Evolutionary conservation across 2,888 invertebrate genomes (phyloP).

Genomic region (Opisthograptis luteolata): DNA sequence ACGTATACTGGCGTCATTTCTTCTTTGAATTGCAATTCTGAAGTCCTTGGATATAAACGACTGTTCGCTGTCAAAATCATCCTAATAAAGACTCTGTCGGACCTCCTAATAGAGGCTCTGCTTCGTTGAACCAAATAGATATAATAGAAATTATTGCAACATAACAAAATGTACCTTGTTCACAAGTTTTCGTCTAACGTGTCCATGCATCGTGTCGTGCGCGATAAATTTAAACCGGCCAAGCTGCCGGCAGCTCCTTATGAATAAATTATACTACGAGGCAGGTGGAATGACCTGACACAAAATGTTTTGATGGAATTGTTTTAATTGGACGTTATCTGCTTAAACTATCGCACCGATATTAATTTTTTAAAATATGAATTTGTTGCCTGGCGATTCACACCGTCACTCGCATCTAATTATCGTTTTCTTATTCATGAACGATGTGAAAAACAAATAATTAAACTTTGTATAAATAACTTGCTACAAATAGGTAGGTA

Average conservation of each 20-base stretch:
- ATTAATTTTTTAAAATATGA: constrained; percentile 74
- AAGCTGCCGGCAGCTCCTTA: constrained; percentile 64
- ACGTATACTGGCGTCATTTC: no score
- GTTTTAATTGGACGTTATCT: constrained; percentile 83
- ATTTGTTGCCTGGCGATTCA: constrained; percentile 70
- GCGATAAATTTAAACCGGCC: constrained; percentile 44
- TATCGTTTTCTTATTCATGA: constrained; percentile 38
- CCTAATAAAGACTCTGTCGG: no score
- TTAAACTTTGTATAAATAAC: not conserved
- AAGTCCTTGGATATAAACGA: no score
- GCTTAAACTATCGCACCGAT: constrained; percentile 69
- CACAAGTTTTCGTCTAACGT: constrained; percentile 30
- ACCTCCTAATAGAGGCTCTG: no score
- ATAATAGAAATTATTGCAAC: not conserved
- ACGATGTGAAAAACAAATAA: constrained; percentile 14
- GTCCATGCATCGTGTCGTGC: constrained; percentile 25
- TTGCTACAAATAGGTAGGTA: no score
- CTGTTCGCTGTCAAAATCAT: no score
- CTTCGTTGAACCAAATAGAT: no score
- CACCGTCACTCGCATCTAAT: constrained; percentile 68
- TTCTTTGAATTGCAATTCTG: no score
- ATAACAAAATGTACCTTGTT: constrained; percentile 6
- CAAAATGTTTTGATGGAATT: constrained; percentile 84
- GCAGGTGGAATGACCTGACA: constrained; percentile 84
- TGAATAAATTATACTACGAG: constrained; percentile 78